Evolutionary conservation across 2,888 invertebrate species (phyloP), one percentile per base, ranked within the genome.

Genomic region (Teleiodes luculella): DNA sequence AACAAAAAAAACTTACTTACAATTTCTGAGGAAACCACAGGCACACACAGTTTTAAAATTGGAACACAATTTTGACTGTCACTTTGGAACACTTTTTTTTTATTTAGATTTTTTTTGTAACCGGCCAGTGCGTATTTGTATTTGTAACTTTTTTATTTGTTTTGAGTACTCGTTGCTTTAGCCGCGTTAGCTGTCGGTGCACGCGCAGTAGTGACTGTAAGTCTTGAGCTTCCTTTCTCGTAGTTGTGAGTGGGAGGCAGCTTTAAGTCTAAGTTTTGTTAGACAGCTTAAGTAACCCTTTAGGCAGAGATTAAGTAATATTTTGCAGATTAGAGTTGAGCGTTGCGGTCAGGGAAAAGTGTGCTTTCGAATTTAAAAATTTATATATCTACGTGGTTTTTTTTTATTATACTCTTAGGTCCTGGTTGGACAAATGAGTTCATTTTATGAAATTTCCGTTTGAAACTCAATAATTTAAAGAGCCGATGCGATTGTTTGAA

Each of bases 211-310:
- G 33, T 18, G 35, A 48, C 48, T 48, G 48, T 35, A n/a, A n/a
- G 18, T 28, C 2, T 11, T 1, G 11, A 41, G 39, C 16, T 31
- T 14, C 39, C 51, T 51, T 51, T 51, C 51, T 30, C 13, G 6
- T 13, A n/a, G 18, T 6, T 47, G 18, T 20, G 39, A 51, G 51
- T 41, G 51, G 51, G 41, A 41, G 31, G 11, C n/a, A 51, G 28
- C 28, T 43, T 28, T 30, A 46, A 46, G 28, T 43, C 28, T 4
- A 11, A 43, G 28, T 20, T n/a, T 5, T 28, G 20, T 43, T 43
- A 28, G 43, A 43, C 20, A 43, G 46, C 16, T 30, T 31, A 13
- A 10, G n/a, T 30, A 31, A 30, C 46, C 46, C 46, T 46, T 46
- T 4, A 31, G 46, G 46, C 31, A 13, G 46, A 16, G 8, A 28